Conservation (phyloP, 2,888 invertebrate species). For the Parasteatoda lunata region DNA sequence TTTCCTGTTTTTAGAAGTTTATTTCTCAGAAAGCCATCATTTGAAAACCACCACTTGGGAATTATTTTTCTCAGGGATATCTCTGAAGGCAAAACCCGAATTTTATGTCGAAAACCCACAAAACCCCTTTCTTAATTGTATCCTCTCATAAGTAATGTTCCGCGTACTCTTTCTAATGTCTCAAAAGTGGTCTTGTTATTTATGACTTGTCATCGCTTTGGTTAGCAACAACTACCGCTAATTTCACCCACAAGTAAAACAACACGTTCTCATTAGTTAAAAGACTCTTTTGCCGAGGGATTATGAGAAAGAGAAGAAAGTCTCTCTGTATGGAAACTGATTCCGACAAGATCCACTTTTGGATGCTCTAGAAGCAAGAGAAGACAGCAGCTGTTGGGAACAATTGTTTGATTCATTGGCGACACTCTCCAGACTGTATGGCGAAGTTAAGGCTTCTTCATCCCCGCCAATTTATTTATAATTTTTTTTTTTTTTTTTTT, state of each 20-base stretch:
- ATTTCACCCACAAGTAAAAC: background rate
- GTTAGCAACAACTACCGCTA: background rate
- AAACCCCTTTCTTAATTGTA: background rate
- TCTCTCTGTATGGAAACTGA: background rate
- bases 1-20: no score
- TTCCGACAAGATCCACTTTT: constrained; percentile 5
- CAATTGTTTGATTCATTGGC: constrained; percentile 13
- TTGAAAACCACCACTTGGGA: no score
- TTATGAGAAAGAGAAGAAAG: background rate
- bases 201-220: background rate
- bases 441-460: background rate
- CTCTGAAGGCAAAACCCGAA: background rate
- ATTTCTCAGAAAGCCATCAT: no score
- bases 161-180: background rate
- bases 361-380: background rate
- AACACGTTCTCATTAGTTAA: constrained; percentile 5
- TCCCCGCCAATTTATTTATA: background rate
- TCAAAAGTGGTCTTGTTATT: background rate
- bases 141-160: background rate
- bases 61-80: background rate
- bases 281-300: background rate
- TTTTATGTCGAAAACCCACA: background rate
- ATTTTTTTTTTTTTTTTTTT: background rate
- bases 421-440: constrained; percentile 19
- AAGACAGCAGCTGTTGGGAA: constrained; percentile 14